Base-by-base conservation (phyloP, 2,888 invertebrate genomes). In the Cheilosia impressa region DNA sequence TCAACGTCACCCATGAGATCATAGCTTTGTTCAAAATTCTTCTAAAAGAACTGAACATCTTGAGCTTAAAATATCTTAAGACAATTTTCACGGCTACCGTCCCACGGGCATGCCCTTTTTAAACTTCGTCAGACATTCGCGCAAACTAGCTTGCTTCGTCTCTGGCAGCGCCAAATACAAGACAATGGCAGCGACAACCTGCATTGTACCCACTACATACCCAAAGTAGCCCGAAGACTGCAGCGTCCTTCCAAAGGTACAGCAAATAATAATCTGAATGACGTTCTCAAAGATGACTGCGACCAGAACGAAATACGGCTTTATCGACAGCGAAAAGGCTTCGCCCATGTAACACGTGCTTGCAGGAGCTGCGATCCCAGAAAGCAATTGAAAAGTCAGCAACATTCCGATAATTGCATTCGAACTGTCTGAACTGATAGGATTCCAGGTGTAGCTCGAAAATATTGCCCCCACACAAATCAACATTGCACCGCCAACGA, bases 311-410 rank as follows among this genome's bases (percentile, higher is more conserved):
- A 90, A 82, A 19, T 78, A 88, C 4, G 88, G 89, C 53, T 91
- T 91, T 0, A 88, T 87, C 0, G 85, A 80, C 81, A 90, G 65
- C 0, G 90, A 89, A 24, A 90, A 91, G 4, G 91, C 91, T 78
- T 91, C 91, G 1, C 90, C 88, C 80, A 91, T 57, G 68, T 89
- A 91, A 2, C 76, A 78, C 1, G 91, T 79, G 2, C 89, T 89
- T 31, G 88, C 87, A 52, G 89, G 81, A 0, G 88, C 79, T 57
- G 77, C 89, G 13, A 90, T 38, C 0, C 91, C 91, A 7, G 89
- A 89, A 38, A 90, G 88, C 50, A 90, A 87, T 75, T 91, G 90
- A 53, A 88, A 88, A n/a, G 88, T 78, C 45, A 76, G 17, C 6
- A 71, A 27, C n/a, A 22, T 34, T 10, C 60, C 47, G 47, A 72